Percentiles rank a stretch among this genome's conserved stretches.
Evolutionary conservation across 2,797 vertebrate species (phyloP).

Genomic region (Ficedula albicollis): DNA sequence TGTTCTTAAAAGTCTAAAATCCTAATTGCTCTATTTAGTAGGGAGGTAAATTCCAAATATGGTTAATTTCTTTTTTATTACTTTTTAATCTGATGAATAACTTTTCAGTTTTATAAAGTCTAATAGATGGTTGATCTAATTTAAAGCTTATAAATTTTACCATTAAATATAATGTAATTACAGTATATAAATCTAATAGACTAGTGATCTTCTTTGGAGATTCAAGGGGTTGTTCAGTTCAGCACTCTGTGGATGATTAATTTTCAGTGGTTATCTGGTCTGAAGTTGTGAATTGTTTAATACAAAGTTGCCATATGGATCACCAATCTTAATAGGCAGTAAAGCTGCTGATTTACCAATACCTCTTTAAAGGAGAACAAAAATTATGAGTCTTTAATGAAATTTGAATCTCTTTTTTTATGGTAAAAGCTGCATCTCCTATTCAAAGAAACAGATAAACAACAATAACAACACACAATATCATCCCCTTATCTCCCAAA

Average conservation of each 20-base stretch:
- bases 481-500: accelerated
- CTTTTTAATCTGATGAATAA: slow-evolving; percentile 69
- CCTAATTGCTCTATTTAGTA: neutral
- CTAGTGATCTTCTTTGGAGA: slow-evolving; percentile 61
- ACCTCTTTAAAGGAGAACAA: slow-evolving; percentile 4
- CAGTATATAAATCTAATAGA: slow-evolving; percentile 59
- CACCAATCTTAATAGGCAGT: slow-evolving; percentile 53
- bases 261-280: slow-evolving; percentile 67
- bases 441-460: neutral
- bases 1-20: neutral
- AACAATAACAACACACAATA: neutral
- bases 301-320: slow-evolving; percentile 53
- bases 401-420: neutral
- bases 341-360: slow-evolving; percentile 49
- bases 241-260: slow-evolving; percentile 58
- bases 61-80: slow-evolving; percentile 60
- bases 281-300: slow-evolving; percentile 67
- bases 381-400: slow-evolving; percentile 25
- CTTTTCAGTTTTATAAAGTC: slow-evolving; percentile 66
- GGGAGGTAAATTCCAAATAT: slow-evolving; percentile 1
- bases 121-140: slow-evolving; percentile 70
- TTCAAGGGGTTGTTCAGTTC: slow-evolving; percentile 58
- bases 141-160: slow-evolving; percentile 71
- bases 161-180: slow-evolving; percentile 66
- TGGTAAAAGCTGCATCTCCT: neutral